A percentile compares a stretch with the other conserved stretches of the same genome.
phyloP scores from a whole-genome alignment of 2,888 invertebrate species.

The Drosophila aldrichi region DNA sequence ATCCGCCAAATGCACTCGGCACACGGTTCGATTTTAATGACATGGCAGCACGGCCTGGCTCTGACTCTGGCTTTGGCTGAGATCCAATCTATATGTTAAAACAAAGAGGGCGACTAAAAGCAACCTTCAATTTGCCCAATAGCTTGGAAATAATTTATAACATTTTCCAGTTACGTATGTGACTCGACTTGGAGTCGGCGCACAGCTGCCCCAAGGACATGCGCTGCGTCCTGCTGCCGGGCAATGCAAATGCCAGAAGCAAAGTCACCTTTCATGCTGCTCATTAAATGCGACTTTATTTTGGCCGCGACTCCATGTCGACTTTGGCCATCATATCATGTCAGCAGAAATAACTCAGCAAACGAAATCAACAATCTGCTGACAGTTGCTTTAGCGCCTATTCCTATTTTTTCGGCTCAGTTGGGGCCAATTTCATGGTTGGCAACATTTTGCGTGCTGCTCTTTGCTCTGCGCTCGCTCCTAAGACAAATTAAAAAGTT shows the following conservation, averaged over 20 bases:
- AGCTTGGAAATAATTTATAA: conserved; percentile 80
- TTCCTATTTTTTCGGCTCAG: conserved; percentile 26
- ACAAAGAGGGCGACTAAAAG: conserved; percentile 67
- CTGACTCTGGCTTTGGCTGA: conserved; percentile 35
- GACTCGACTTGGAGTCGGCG: conserved; percentile 8
- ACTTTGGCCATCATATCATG: conserved; percentile 61
- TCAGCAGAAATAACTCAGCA: conserved; percentile 67
- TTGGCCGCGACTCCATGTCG: conserved; percentile 14
- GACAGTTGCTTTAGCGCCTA: conserved; percentile 60
- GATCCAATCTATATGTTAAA: conserved; percentile 77
- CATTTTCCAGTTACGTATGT: conserved; percentile 65
- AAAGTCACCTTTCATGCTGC: conserved; percentile 41
- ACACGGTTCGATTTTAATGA: conserved; percentile 68
- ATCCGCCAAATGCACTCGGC: conserved; percentile 68
- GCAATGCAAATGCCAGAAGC: conserved; percentile 35
- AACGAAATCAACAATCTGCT: conserved; percentile 66
- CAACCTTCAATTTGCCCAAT: conserved; percentile 77
- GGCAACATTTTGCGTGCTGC: conserved; percentile 65
- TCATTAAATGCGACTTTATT: conserved; percentile 77
- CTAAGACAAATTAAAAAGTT: conserved; percentile 74
- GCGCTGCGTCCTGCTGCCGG: neutral
- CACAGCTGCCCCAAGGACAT: conserved; percentile 26
- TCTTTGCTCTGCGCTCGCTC: conserved; percentile 49
- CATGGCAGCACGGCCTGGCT: conserved; percentile 39
- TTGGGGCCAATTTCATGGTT: conserved; percentile 70